A percentile compares a stretch with the other conserved stretches of the same genome.
These are phyloP conservation scores for Helogale parvula DNA, from an alignment of 2,113 vertebrate species.

Conservation along the genomic window DNA sequence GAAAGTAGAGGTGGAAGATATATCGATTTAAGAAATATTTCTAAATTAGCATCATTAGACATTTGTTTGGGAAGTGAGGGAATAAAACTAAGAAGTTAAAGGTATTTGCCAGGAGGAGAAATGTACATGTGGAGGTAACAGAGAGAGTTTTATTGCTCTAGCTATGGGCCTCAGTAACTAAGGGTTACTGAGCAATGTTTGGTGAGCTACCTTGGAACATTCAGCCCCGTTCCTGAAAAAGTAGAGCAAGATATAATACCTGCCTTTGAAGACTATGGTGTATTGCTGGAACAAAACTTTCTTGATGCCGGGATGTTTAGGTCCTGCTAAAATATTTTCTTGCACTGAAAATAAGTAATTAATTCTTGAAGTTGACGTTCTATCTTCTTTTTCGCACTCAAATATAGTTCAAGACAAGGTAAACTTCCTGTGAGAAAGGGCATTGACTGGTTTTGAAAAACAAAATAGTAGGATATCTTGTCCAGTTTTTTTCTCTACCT, in stretches of 20 bases:
- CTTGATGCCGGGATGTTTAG: background rate
- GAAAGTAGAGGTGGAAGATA: background rate
- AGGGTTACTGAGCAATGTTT: background rate
- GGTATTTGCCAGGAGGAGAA: background rate
- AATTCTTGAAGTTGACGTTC: background rate
- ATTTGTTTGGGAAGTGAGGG: background rate
- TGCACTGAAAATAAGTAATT: background rate
- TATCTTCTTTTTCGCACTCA: constrained; percentile 35
- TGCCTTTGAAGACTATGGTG: background rate
- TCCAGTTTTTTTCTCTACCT: background rate
- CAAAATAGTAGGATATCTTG: background rate
- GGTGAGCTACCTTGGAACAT: background rate
- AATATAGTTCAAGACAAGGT: background rate
- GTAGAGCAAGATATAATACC: background rate
- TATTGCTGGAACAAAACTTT: background rate
- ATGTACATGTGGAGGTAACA: background rate
- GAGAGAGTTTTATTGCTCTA: background rate
- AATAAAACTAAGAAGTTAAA: constrained; percentile 15
- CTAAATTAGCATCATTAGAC: background rate
- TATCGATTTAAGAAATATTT: background rate
- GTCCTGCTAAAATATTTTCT: background rate
- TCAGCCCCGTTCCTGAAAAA: background rate
- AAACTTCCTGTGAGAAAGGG: background rate
- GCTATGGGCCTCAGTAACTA: background rate
- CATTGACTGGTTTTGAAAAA: background rate